Conservation (phyloP, 2,113 vertebrate species). For the Megaceryle maxima region DNA sequence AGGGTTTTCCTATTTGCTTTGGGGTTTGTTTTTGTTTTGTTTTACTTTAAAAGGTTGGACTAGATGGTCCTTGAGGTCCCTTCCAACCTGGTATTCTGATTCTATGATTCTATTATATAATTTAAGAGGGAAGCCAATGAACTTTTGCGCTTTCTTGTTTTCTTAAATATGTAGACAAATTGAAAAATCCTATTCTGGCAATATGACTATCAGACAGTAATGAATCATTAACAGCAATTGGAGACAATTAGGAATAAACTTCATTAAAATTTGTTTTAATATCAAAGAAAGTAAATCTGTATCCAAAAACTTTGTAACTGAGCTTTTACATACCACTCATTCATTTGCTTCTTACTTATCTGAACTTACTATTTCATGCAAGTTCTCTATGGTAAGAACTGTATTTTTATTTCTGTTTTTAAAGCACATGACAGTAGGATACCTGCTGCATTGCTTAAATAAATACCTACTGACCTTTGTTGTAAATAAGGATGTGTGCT, state of each 20-base stretch:
- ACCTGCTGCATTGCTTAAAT: not conserved
- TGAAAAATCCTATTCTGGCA: not conserved
- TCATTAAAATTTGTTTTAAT: not conserved
- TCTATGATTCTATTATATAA: no score
- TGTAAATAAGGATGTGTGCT: no score
- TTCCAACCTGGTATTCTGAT: no score
- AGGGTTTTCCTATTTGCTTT: no score
- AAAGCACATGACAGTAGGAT: not conserved
- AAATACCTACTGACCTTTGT: not conserved
- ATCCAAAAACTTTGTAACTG: not conserved
- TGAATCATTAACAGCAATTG: not conserved
- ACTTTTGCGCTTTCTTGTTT: not conserved
- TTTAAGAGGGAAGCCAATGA: not conserved
- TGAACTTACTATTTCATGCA: not conserved
- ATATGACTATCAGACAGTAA: not conserved
- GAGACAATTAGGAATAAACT: not conserved
- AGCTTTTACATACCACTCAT: not conserved
- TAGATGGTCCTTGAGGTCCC: no score
- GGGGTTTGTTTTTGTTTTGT: no score
- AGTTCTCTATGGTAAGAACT: not conserved
- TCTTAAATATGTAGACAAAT: not conserved
- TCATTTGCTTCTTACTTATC: not conserved
- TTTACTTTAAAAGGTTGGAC: no score
- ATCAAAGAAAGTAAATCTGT: not conserved
- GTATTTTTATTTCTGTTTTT: not conserved